Base-by-base conservation (phyloP, 2,888 invertebrate genomes). In the Plebejus melissa region DNA sequence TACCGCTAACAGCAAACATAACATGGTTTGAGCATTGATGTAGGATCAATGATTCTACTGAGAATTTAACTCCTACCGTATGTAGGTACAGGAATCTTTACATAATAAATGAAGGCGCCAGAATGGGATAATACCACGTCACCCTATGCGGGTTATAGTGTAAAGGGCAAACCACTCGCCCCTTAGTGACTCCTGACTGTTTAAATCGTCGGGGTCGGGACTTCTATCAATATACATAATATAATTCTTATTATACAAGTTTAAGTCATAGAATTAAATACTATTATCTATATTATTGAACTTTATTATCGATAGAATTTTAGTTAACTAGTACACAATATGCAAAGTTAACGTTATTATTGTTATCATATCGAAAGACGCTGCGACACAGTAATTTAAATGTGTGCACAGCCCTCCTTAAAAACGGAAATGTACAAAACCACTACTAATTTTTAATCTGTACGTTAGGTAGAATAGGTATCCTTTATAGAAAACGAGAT, bases 241-340 rank as follows among this genome's bases (percentile, higher is more conserved):
- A 65, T 65, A 36, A 65, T 65, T 65, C 65, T 65, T 65, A 65
- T 65, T 36, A 65, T 36, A 65, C 32, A 65, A 65, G 65, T 65
- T 60, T 32, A 65, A 65, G 32, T 65, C 36, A 36, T 65, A 65
- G 32, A 65, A 65, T 65, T 36, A 65, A 36, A 65, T 65, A 36
- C 36, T 65, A 65, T 65, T 36, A 65, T 65, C 65, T 65, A 65
- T 65, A 65, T 65, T 65, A 65, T 65, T 65, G 65, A 65, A 65
- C 65, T 65, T 65, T 65, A 65, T 65, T 65, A 65, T 36, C 65
- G 32, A 36, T 65, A 65, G 32, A 65, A 65, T 65, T 65, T 65
- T 65, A 65, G 65, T 65, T 32, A 65, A 65, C 65, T 65, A 36
- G 13, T 65, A 65, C 32, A 36, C 11, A 36, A 32, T 65, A 32